Conservation (phyloP, 2,888 invertebrate genomes). For the Lasioglossum oenotherae region DNA sequence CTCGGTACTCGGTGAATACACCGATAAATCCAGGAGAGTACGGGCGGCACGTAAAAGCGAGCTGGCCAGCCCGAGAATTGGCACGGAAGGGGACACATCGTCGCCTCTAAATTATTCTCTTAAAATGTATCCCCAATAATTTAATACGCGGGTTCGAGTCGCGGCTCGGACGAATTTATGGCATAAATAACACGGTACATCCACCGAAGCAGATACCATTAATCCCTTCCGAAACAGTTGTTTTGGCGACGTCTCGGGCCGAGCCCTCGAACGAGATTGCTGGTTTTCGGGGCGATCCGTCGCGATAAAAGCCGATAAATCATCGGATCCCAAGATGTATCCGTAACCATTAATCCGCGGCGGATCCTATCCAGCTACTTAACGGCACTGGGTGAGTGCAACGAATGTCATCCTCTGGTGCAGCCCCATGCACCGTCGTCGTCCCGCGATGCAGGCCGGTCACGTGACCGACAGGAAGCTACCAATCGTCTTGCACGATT, state of each 20-base stretch:
- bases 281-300: conserved; percentile 39
- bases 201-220: conserved; percentile 45
- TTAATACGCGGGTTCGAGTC: conserved; percentile 40
- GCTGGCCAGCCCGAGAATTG: conserved; percentile 36
- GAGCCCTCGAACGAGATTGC: background rate
- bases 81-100: conserved; percentile 48
- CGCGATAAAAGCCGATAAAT: conserved; percentile 64
- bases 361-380: conserved; percentile 64
- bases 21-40: conserved; percentile 35
- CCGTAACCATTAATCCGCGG: conserved; percentile 61
- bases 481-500: conserved; percentile 84
- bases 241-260: background rate
- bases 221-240: conserved; percentile 25
- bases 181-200: conserved; percentile 56
- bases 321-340: conserved; percentile 60
- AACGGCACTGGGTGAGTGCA: conserved; percentile 71
- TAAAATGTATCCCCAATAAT: conserved; percentile 55
- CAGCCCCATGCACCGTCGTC: conserved; percentile 68
- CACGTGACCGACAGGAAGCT: conserved; percentile 84
- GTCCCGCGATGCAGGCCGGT: conserved; percentile 77
- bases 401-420: conserved; percentile 73
- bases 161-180: conserved; percentile 41
- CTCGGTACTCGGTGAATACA: conserved; percentile 1
- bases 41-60: background rate
- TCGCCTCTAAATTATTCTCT: conserved; percentile 54